Base-by-base conservation (phyloP, 2,797 vertebrate genomes). In the Megaceryle alcyon region DNA sequence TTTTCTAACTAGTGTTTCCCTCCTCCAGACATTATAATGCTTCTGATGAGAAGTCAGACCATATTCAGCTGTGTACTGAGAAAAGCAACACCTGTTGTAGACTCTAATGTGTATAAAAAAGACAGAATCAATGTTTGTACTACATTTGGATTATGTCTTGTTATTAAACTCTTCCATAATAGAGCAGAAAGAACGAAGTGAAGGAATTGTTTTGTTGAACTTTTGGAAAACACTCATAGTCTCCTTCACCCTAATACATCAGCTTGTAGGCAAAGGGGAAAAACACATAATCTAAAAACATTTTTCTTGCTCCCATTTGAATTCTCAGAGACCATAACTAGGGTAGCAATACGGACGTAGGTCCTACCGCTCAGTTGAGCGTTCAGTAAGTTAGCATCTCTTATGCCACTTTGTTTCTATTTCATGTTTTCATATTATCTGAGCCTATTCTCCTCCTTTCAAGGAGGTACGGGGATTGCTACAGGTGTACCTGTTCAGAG, bases 21-120 rank as follows among this genome's bases (percentile, higher is more conserved):
- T 6, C 6, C 13, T 57, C 6, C 60, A 73, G 39, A 6, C 5
- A 2, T 59, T 13, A 0, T 8, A 33, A 28, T 23, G 28, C 8
- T 44, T 11, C 28, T 71, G n/a, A 44, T 86, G 21, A 73, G 6
- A 18, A 37, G 19, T 22, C 39, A 73, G 10, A 21, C 11, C 6
- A 18, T 7, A 7, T n/a, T 77, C 95, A 90, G 12, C 72, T 83
- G 61, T 5, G 33, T 21, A 4, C 25, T 82, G 48, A 48, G 53
- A 66, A 64, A 43, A 29, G 31, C 35, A 81, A 43, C 51, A 82
- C 56, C 78, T 75, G 28, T 28, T 26, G 7, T 1, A 53, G 60
- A n/a, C 71, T 66, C 37, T 22, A 17, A 44, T 20, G 29, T 12
- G 31, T 26, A 22, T 9, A n/a, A 63, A 84, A 0, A 14, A 59